These are phyloP conservation scores for Odobenus rosmarus DNA, from an alignment of 2,113 vertebrate species.

Conservation along the genomic window DNA sequence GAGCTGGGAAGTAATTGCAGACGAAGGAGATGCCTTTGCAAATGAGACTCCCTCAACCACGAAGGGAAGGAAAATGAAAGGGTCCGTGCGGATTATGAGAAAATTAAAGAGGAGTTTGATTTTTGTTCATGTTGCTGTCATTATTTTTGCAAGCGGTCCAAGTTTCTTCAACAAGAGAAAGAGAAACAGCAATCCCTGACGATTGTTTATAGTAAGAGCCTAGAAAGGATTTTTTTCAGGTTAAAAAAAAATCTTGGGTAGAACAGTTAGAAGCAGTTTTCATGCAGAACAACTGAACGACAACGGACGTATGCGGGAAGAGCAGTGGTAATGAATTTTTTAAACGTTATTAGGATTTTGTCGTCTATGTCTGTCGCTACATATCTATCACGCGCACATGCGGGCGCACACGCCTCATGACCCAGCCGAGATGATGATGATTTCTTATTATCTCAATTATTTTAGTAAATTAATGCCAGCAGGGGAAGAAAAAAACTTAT, in stretches of 20 bases:
- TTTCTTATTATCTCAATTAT: not conserved
- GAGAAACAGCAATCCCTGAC: not conserved
- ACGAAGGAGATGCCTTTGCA: not conserved
- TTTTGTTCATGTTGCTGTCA: not conserved
- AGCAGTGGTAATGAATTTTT: not conserved
- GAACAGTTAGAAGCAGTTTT: not conserved
- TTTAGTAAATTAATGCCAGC: not conserved
- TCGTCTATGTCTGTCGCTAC: not conserved
- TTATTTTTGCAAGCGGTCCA: not conserved
- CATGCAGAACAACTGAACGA: not conserved
- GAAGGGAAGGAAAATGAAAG: not conserved
- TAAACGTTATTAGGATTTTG: not conserved
- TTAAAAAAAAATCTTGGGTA: not conserved
- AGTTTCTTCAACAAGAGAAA: not conserved
- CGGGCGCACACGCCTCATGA: not conserved
- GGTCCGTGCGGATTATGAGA: fast-evolving
- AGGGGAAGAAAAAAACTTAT: not conserved
- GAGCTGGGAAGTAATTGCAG: not conserved
- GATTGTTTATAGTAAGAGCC: not conserved
- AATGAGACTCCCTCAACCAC: not conserved
- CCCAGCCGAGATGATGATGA: not conserved
- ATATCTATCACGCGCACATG: not conserved
- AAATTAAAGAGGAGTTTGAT: not conserved
- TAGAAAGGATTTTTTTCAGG: not conserved
- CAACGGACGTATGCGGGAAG: not conserved